A percentile compares a stretch with the other conserved stretches of the same genome.
These are phyloP conservation scores for Emydoidea blandingii DNA, from an alignment of 2,797 vertebrate species.

Conservation along the genomic window DNA sequence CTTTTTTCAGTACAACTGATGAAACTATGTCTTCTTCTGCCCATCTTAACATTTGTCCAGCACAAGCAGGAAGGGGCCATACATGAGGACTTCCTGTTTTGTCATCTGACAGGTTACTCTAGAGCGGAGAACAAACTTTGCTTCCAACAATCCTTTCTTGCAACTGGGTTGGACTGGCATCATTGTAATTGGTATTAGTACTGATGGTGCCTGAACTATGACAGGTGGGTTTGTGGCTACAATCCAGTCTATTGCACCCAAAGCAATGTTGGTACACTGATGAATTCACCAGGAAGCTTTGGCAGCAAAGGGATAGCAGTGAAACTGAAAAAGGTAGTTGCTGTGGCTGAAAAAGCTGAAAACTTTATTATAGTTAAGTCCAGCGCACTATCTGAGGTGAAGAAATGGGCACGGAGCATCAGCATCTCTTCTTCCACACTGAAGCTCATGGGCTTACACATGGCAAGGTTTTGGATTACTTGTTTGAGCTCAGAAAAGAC, in stretches of 20 bases:
- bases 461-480: background rate
- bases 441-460: background rate
- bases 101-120: background rate
- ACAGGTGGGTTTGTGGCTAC: background rate
- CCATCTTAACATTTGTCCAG: background rate
- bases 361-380: background rate
- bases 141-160: background rate
- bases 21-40: background rate
- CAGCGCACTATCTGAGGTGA: background rate
- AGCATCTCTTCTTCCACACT: background rate
- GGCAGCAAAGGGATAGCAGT: background rate
- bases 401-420: background rate
- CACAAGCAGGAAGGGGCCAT: fast-evolving
- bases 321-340: background rate
- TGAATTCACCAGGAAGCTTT: background rate
- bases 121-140: background rate
- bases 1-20: too few relatives aligned
- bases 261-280: background rate
- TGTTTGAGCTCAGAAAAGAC: fast-evolving
- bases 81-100: background rate
- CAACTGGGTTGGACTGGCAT: background rate
- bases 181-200: background rate
- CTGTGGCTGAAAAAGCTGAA: background rate
- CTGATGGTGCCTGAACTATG: background rate
- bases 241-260: background rate